Evolutionary conservation across 2,797 vertebrate genomes (phyloP), one percentile per base, ranked within the genome.

Genomic region (Tauraco hartlaubi): DNA sequence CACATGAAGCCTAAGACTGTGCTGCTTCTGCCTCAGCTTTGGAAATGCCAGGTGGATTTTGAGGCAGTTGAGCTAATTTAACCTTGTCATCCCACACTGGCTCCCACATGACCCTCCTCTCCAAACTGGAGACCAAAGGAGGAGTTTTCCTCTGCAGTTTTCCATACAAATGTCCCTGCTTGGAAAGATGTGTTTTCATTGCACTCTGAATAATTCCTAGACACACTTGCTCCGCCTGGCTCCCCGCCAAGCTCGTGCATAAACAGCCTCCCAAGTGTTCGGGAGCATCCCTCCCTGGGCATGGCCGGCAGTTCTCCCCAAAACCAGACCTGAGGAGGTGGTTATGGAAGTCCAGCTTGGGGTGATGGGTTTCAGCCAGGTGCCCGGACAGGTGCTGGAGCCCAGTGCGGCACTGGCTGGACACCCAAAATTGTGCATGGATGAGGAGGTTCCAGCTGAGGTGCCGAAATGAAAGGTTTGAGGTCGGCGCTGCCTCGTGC

Each of bases 141-240:
- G 43, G 51, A 28, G 19, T 23, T 80, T 54, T 58, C 25, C 29
- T 41, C 49, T 1, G 1, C 33, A 0, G 9, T 81, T 88, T 84
- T 61, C 75, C 55, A 58, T 72, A 33, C 44, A 64, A 72, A 71
- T 64, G 10, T 12, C 62, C 21, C 51, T 49, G 58, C 73, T 76
- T 86, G 33, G 67, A 75, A 95, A 79, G 71, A 63, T 0, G 9
- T 54, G 51, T 54, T 86, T 86, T 90, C 92, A 75, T 88, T 85
- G 77, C 5, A 6, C 69, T 83, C 88, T 71, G 82, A 67, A 67
- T 90, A 85, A 82, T 95, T 96, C 28, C 80, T 82, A 80, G 83
- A 78, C 61, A 63, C 0, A 7, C 78, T 94, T 0, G 0, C 59
- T 88, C 51, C 75, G 55, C 46, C 51, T 95, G 91, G 63, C 88